Evolutionary conservation across 2,113 vertebrate genomes (phyloP), one percentile per base, ranked within the genome.

Genomic region (Turnix velox): DNA sequence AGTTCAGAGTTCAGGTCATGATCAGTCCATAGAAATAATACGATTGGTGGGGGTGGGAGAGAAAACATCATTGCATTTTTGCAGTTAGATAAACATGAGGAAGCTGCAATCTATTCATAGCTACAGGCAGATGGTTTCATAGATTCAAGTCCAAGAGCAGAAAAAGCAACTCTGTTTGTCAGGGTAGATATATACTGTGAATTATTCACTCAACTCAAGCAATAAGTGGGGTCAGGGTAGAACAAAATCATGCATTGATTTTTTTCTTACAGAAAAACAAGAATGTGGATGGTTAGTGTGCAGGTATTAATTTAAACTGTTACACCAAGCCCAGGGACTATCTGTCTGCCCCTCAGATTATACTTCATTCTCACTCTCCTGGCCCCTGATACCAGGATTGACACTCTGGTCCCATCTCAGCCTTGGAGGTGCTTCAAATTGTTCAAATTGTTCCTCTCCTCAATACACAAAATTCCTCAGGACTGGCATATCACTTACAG

Each of bases 101-200:
- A 92, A 95, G 69, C 74, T 62, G 48, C 31, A 84, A 73, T 82
- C 80, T 94, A 90, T 95, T 94, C 80, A 81, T 89, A 95, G 69
- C 66, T 90, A 69, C 45, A 78, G 78, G 81, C 87, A 95, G 93
- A 95, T 92, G 81, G 84, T 68, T 95, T 89, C 67, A 67, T 72
- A 87, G 85, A 62, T 87, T 67, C 78, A 45, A 55, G 45, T 46
- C 67, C 45, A 92, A 75, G 54, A 82, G 48, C 19, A 87, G 72
- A 82, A 94, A 90, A 73, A 86, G 31, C 40, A 75, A 6, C 58
- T 78, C 55, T 67, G 7, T 92, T 74, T 90, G 37, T 75, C 84
- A 84, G 57, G 68, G 39, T 88, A 77, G 31, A 92, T 27, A 65
- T 42, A 81, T 42, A 57, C 39, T 51, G 52, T 43, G 40, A 94